phyloP scores from a whole-genome alignment of 1,140 invertebrate genomes.

The Tyrophagus putrescentiae region DNA sequence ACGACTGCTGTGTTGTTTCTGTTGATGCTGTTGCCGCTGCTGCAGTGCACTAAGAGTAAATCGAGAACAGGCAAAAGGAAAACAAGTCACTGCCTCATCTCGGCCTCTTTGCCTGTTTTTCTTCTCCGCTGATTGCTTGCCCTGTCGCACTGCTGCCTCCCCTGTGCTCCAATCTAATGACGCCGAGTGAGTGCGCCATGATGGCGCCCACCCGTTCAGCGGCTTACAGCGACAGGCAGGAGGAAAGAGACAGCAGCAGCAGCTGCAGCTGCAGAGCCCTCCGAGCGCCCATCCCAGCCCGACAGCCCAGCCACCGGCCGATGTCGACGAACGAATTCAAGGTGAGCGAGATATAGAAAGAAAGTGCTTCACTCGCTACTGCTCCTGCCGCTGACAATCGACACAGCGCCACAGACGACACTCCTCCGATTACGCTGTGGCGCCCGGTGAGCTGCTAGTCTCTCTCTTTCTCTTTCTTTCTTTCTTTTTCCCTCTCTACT shows the following conservation, averaged over 20 bases:
- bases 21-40: neutral
- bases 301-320: slow-evolving; percentile 1
- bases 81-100: neutral
- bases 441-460: neutral
- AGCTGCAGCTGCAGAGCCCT: no score
- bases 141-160: no score
- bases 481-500: no score
- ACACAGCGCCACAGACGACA: no score
- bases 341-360: slow-evolving; percentile 15
- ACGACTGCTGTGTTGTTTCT: no score
- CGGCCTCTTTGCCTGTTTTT: neutral
- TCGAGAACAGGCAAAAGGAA: neutral
- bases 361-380: neutral
- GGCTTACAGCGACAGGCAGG: no score
- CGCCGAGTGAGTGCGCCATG: no score
- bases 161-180: no score
- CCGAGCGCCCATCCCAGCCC: no score
- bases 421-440: neutral
- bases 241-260: no score
- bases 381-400: neutral
- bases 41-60: neutral
- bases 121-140: no score
- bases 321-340: slow-evolving; percentile 4
- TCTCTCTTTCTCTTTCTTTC: neutral
- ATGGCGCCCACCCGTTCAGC: slow-evolving; percentile 1